Conservation (phyloP, 2,888 invertebrate genomes). For the Drosophila aldrichi region DNA sequence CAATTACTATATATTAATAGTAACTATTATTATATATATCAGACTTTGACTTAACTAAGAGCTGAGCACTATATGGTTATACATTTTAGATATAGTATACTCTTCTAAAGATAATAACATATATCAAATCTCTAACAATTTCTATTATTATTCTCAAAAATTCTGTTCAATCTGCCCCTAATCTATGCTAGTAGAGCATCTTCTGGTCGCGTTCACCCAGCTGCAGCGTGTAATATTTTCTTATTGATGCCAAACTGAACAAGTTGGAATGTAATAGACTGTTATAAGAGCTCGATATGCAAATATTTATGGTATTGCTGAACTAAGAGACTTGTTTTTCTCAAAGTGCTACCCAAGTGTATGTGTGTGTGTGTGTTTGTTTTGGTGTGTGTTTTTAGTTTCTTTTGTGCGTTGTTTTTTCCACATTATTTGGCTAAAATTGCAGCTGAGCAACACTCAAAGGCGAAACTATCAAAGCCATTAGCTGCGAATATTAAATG, state of each 20-base stretch:
- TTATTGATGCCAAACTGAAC: slow-evolving; percentile 8
- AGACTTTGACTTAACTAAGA: no score
- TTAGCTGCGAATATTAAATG: slow-evolving; percentile 58
- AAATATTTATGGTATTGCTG: slow-evolving; percentile 36
- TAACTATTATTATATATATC: no score
- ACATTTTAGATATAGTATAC: no score
- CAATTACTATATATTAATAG: no score
- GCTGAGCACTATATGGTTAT: no score
- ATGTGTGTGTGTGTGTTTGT: slow-evolving; percentile 3
- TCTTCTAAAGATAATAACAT: no score
- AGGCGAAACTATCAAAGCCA: slow-evolving; percentile 56
- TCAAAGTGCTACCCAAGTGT: slow-evolving; percentile 11
- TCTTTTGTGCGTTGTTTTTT: slow-evolving; percentile 22
- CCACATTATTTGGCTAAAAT: slow-evolving; percentile 56
- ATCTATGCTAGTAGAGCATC: no score
- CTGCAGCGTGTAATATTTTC: not conserved
- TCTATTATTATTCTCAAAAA: no score
- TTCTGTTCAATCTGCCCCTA: no score
- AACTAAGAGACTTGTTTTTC: slow-evolving; percentile 17
- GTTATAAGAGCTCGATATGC: slow-evolving; percentile 20
- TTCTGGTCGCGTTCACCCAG: no score
- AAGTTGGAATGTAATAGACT: slow-evolving; percentile 19
- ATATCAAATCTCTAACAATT: no score
- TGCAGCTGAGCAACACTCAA: slow-evolving; percentile 52
- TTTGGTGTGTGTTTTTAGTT: slow-evolving; percentile 12